phyloP scores from a whole-genome alignment of 2,113 vertebrate species.

The Sitta europaea region DNA sequence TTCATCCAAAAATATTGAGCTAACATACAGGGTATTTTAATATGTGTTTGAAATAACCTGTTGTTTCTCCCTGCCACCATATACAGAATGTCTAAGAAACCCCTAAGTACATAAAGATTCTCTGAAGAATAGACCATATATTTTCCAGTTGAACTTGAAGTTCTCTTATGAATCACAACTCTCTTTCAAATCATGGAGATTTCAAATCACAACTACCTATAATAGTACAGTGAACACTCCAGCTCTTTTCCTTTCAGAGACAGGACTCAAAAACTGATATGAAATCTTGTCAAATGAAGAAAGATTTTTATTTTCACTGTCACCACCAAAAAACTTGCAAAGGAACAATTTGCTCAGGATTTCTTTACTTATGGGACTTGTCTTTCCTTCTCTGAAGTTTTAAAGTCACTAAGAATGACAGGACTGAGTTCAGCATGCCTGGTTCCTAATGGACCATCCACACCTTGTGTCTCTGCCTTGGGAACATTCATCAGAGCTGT shows the following conservation, averaged over 20 bases:
- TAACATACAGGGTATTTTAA: background rate
- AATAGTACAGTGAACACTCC: background rate
- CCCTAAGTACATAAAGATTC: background rate
- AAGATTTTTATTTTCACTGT: background rate
- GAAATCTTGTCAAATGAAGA: background rate
- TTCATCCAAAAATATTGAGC: background rate
- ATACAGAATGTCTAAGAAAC: background rate
- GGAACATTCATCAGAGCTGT: background rate
- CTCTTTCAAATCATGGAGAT: background rate
- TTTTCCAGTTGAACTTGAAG: background rate
- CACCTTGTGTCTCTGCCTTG: rapidly evolving
- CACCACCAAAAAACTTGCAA: background rate
- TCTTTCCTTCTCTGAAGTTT: background rate
- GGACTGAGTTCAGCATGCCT: background rate
- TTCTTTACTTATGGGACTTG: background rate
- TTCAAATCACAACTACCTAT: background rate
- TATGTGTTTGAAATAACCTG: background rate
- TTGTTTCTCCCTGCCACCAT: background rate
- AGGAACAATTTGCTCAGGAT: background rate
- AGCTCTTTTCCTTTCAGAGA: background rate
- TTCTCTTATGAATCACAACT: background rate
- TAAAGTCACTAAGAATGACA: background rate
- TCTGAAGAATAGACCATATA: background rate
- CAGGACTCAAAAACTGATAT: background rate
- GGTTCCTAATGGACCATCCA: background rate